Base-by-base conservation (phyloP, 2,888 invertebrate genomes). In the Platynereis dumerilii region DNA sequence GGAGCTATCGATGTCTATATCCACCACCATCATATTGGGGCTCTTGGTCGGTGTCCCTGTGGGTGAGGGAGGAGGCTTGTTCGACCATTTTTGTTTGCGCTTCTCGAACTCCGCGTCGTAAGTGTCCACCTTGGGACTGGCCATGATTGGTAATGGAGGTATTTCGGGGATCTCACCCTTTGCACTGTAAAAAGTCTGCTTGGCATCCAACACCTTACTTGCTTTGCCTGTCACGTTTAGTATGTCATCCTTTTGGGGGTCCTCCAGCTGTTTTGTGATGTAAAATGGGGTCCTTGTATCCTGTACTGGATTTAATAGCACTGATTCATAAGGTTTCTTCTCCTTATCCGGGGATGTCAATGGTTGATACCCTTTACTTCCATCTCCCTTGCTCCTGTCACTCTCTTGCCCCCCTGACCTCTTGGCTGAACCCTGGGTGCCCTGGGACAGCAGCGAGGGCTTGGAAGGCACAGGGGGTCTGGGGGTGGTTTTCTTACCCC, bases 81-180 rank as follows among this genome's bases (percentile, higher is more conserved):
- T 55, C 54, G 20, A 34, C 61, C 61, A 61, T 17, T 44, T 54
- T 24, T 28, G 26, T 42, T 63, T 63, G 22, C 55, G 55, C 28
- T 63, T 39, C 57, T 63, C 63, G 45, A 63, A 63, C 12, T 54
- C 63, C n/a, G 57, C 57, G 45, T 63, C 63, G 22, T 48, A 48
- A n/a, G 22, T 48, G 22, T 48, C 34, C 34, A 34, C 34, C 12
- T 34, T 34, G 2, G 52, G 53, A 2, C 45, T 34, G 28, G 60
- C 52, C 22, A 34, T 52, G 15, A 28, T 15, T 1, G 60, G 60
- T 52, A 45, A 60, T 44, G 59, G 59, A 12, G 59, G 59, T 26
- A 45, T 59, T 24, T 24, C 48, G 17, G 60, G 60, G 12, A 60
- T 29, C 53, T 52, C 24, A 29, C 29, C 53, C 34, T 12, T 34